Percentiles rank a stretch among this genome's conserved stretches.
These are phyloP conservation scores for Cyanoramphus novaezelandiae DNA, from an alignment of 2,113 vertebrate genomes.

Conservation along the genomic window DNA sequence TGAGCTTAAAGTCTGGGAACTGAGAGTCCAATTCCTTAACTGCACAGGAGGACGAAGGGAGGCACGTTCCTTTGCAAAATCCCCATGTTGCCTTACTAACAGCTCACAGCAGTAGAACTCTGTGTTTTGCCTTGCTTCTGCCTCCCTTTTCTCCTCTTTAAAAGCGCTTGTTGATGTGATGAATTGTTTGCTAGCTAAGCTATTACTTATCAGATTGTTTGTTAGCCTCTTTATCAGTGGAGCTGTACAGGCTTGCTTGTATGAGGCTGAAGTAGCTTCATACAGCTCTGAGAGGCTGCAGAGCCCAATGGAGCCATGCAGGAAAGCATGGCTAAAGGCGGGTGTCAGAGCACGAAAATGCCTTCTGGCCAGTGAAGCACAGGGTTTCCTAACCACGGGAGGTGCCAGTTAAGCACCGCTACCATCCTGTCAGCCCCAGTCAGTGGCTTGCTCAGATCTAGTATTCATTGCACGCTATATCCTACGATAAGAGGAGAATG, in stretches of 20 bases:
- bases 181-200: constrained; percentile 7
- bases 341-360: neutral
- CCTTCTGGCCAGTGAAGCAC: neutral
- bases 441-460: neutral
- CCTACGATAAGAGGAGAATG: neutral
- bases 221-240: neutral
- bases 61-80: neutral
- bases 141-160: neutral
- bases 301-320: fast-evolving
- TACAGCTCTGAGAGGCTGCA: neutral
- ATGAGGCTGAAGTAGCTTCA: neutral
- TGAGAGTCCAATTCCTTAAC: fast-evolving
- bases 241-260: neutral
- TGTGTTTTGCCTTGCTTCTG: neutral
- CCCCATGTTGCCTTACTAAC: neutral
- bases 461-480: neutral
- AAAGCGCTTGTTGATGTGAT: neutral
- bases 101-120: neutral
- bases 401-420: neutral
- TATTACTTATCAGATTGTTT: constrained; percentile 27
- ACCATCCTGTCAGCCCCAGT: neutral
- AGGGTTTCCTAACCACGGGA: neutral
- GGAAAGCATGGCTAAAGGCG: neutral
- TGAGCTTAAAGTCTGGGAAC: neutral
- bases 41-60: neutral